These are phyloP conservation scores for Isichthys henryi DNA, from an alignment of 2,113 vertebrate species.

Conservation along the genomic window DNA sequence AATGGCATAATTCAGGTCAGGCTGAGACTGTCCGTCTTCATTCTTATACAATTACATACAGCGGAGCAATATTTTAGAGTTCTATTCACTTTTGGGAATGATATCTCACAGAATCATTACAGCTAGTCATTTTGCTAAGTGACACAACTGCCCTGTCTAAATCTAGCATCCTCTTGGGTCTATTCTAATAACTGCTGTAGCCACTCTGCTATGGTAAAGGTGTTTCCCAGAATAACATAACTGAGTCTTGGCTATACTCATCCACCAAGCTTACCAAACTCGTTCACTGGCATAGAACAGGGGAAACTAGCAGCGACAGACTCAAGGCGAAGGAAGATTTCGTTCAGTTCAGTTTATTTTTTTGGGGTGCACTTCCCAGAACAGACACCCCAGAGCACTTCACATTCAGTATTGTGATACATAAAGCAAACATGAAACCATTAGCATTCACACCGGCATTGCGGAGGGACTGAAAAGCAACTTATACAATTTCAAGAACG, in stretches of 20 bases:
- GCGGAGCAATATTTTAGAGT: neutral
- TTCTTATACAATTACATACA: neutral
- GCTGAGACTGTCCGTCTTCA: neutral
- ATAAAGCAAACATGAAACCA: neutral
- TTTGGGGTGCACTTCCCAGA: neutral
- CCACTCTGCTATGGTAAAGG: neutral
- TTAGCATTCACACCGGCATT: neutral
- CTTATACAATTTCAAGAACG: neutral
- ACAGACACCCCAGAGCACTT: neutral
- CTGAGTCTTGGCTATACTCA: neutral
- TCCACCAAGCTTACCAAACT: neutral
- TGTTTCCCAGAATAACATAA: neutral
- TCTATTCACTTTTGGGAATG: neutral
- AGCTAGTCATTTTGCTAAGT: neutral
- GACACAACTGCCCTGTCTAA: neutral
- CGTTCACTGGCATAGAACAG: neutral
- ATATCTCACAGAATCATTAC: neutral
- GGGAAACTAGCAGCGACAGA: neutral
- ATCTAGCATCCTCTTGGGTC: neutral
- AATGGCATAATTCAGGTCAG: neutral
- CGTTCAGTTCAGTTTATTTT: neutral
- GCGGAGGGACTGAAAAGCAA: neutral
- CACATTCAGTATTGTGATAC: neutral
- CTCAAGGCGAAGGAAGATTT: neutral
- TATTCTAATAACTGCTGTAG: neutral